Evolutionary conservation across 2,888 invertebrate species (phyloP).

Genomic region (Melipona bicolor): DNA sequence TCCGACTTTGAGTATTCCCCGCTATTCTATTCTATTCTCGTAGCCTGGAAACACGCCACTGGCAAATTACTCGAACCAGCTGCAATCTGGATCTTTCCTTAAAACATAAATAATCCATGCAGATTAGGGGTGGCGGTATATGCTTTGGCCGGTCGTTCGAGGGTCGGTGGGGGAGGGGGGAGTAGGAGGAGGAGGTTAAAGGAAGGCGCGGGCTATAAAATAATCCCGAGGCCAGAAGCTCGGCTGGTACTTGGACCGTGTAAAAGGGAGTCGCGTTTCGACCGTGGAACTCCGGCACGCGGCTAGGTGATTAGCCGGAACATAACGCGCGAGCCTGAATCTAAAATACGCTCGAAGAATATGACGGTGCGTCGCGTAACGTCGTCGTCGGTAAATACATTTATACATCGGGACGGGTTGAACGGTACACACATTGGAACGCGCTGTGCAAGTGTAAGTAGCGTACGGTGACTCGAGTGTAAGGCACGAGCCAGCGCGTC

Average conservation of each 20-base stretch:
- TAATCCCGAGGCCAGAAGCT: not conserved
- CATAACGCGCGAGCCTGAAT: not conserved
- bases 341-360: constrained; percentile 17
- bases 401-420: constrained; percentile 29
- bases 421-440: no score
- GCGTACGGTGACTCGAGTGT: constrained; percentile 31
- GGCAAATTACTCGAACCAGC: not conserved
- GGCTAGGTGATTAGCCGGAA: constrained; percentile 18
- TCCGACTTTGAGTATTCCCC: not conserved
- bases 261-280: constrained; percentile 5
- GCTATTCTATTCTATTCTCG: not conserved
- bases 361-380: not conserved
- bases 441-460: not conserved
- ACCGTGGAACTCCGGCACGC: not conserved
- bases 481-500: constrained; percentile 48
- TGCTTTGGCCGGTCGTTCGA: not conserved
- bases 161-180: no score
- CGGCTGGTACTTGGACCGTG: not conserved
- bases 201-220: not conserved
- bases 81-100: not conserved
- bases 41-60: not conserved
- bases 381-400: constrained; percentile 27
- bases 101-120: constrained; percentile 11
- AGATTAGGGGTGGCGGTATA: not conserved
- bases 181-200: not conserved